These are phyloP conservation scores for Sterna hirundo DNA, from an alignment of 2,113 vertebrate species.

Conservation along the genomic window DNA sequence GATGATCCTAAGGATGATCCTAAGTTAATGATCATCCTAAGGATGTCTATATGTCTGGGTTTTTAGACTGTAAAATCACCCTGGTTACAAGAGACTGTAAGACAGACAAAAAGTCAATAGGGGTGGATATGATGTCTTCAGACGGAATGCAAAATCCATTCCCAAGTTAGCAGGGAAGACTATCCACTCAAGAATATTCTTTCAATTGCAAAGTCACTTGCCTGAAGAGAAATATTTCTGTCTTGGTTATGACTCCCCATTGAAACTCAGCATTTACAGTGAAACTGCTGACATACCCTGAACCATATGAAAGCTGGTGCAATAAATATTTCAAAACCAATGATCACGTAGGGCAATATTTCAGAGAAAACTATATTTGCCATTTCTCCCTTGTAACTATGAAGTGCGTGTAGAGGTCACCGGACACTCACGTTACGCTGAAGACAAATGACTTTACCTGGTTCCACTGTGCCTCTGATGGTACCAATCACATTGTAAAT, in stretches of 20 bases:
- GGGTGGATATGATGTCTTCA: not conserved
- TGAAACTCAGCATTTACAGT: not conserved
- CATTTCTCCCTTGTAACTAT: not conserved
- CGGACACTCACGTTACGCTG: not conserved
- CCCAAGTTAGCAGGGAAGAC: not conserved
- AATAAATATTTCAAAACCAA: not conserved
- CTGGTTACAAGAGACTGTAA: not conserved
- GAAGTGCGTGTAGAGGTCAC: not conserved
- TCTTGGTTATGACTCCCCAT: not conserved
- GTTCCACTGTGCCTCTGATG: slow-evolving; percentile 86
- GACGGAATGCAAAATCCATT: not conserved
- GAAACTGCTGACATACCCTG: not conserved
- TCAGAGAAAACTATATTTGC: not conserved
- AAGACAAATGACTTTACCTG: slow-evolving; percentile 77
- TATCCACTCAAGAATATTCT: not conserved
- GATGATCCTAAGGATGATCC: not conserved
- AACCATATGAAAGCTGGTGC: not conserved
- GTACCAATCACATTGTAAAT: slow-evolving; percentile 95
- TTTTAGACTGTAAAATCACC: not conserved
- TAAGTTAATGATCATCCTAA: not conserved
- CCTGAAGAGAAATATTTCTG: not conserved
- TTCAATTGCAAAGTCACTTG: not conserved
- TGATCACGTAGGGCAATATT: not conserved
- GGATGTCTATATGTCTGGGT: not conserved
- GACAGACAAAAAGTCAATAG: not conserved